A percentile compares a stretch with the other conserved stretches of the same genome.
Conservation (phyloP, 2,797 vertebrate genomes). For the Chiloscyllium punctatum region DNA sequence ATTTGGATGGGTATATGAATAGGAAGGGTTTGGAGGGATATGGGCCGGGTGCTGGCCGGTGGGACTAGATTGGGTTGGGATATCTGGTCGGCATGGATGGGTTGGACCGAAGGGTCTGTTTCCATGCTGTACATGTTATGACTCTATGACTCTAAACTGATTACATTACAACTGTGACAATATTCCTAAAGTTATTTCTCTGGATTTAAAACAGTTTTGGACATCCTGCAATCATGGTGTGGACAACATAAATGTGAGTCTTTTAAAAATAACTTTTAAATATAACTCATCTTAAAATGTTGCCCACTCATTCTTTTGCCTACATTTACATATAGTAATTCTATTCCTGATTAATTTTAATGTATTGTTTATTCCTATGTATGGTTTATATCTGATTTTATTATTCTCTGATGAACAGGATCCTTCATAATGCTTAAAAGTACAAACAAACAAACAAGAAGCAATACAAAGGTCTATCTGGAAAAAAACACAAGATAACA, state of each 20-base stretch:
- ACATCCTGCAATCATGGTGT: neutral
- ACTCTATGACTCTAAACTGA: neutral
- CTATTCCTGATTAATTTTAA: constrained; percentile 2
- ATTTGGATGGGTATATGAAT: too few species aligned
- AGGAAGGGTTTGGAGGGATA: too few species aligned
- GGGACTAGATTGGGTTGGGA: too few species aligned
- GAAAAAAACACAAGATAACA: neutral
- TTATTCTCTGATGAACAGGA: neutral
- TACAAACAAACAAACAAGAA: neutral
- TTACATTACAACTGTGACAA: neutral
- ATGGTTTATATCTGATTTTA: neutral
- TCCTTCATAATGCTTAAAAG: neutral
- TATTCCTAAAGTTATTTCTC: neutral
- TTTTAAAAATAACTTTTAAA: neutral
- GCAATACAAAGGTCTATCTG: neutral
- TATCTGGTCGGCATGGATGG: too few species aligned
- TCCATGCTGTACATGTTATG: too few species aligned
- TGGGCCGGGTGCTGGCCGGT: too few species aligned
- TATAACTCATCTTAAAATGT: neutral
- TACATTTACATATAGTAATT: neutral
- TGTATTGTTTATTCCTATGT: neutral
- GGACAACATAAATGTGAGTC: neutral
- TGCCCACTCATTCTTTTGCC: neutral
- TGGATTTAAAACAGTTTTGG: neutral
- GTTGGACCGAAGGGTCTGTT: too few species aligned